Evolutionary conservation across 2,888 invertebrate genomes (phyloP).

Genomic region (Pristionchus japonicus): DNA sequence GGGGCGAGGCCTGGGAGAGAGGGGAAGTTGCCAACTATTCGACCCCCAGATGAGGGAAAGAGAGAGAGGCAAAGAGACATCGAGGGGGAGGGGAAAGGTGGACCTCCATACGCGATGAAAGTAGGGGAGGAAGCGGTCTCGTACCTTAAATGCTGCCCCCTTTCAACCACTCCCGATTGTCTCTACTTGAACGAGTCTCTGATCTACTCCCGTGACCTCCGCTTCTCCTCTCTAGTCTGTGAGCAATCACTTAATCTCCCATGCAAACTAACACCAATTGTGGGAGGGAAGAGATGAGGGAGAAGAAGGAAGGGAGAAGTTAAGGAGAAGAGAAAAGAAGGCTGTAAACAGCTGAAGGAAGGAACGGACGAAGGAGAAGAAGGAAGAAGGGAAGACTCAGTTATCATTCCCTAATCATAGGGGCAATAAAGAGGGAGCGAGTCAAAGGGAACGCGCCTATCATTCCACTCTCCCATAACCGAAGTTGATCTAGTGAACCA

Average conservation of each 20-base stretch:
- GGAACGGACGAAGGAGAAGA: neutral
- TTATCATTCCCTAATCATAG: slow-evolving; percentile 2
- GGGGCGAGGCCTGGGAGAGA: too few species aligned
- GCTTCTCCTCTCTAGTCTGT: neutral
- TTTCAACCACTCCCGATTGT: neutral
- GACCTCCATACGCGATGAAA: too few species aligned
- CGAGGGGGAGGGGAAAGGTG: neutral
- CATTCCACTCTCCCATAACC: slow-evolving; percentile 32
- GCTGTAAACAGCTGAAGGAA: neutral
- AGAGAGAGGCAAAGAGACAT: neutral
- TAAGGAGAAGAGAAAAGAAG: slow-evolving; percentile 4
- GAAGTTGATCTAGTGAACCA: neutral
- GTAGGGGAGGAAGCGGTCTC: neutral
- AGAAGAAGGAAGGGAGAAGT: neutral
- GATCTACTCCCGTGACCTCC: slow-evolving; percentile 19
- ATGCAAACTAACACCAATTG: slow-evolving; percentile 25
- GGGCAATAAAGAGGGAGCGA: neutral
- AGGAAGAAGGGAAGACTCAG: neutral
- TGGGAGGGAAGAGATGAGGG: neutral
- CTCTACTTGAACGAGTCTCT: slow-evolving; percentile 18
- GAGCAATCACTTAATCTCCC: slow-evolving; percentile 28
- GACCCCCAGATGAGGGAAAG: neutral
- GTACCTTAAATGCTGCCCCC: slow-evolving; percentile 26
- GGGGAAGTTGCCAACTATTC: slow-evolving; percentile 1
- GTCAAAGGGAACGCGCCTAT: slow-evolving; percentile 18